phyloP scores from a whole-genome alignment of 1,140 invertebrate species.

The Nylanderia fulva region DNA sequence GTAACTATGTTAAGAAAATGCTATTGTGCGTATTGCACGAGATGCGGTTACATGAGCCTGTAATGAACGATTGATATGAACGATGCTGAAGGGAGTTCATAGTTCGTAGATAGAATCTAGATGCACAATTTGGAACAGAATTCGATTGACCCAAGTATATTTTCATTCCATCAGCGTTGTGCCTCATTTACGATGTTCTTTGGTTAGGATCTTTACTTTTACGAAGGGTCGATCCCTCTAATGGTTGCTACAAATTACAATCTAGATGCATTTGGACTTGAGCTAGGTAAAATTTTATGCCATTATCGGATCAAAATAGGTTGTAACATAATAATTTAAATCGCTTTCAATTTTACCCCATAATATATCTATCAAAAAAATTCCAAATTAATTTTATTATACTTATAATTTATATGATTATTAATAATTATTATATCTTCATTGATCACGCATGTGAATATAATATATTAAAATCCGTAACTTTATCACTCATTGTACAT shows the following conservation, averaged over 20 bases:
- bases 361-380: not conserved
- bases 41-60: constrained; percentile 29
- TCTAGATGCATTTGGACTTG: constrained; percentile 9
- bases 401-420: too few relatives aligned
- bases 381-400: not conserved
- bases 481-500: not conserved
- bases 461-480: not conserved
- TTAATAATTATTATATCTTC: constrained; percentile 15
- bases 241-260: constrained; percentile 37
- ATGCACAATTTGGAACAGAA: constrained; percentile 42
- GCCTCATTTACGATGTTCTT: constrained; percentile 55
- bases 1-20: constrained; percentile 50
- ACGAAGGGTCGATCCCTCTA: constrained; percentile 53
- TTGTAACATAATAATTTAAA: not conserved
- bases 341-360: not conserved
- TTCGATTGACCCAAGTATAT: constrained; percentile 49
- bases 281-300: not conserved
- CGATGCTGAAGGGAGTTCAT: not conserved
- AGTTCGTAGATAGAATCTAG: constrained; percentile 37
- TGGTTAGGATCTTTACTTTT: constrained; percentile 36
- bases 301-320: not conserved
- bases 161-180: constrained; percentile 59
- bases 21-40: constrained; percentile 15
- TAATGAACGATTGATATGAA: constrained; percentile 52
- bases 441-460: not conserved